Base-by-base conservation (phyloP, 2,888 invertebrate species). In the Dorcus hopei region DNA sequence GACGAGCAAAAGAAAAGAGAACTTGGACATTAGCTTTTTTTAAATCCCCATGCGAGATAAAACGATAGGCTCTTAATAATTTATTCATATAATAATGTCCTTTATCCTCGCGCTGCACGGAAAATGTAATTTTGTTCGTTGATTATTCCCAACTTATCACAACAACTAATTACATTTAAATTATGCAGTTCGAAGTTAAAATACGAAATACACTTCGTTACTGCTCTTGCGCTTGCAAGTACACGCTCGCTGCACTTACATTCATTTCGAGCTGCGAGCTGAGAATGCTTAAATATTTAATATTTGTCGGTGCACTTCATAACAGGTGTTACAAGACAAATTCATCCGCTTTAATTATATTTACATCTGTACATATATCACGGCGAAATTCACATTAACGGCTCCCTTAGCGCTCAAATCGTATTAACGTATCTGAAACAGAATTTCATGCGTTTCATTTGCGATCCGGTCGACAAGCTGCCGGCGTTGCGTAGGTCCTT, bases 241-340 rank as follows among this genome's bases (percentile, higher is more conserved):
- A 6, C 26, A 6, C 26, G 26, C 6, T 33, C 26, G 26, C 26
- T 33, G 26, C 26, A 33, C 26, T 33, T 33, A 33, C 26, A 33
- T 33, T 33, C 26, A 6, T 33, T 33, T 7, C 6, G 26, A 33
- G 7, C 26, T 3, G 26, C 26, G 1, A 33, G 14, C 6, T 6
- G 26, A 33, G 26, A 33, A 33, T 33, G 26, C 16, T 45, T 45
- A 45, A 45, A 19, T 45, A 45, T 45, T 45, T 45, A 45, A 45
- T 45, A 45, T 45, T 23, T 41, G 45, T 23, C 16, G 19, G 23
- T 45, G 47, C 54, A 54, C 50, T 58, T 54, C 50, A 49, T 38
- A 52, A 52, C 58, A 58, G 53, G 54, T 58, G 58, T 54, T 58
- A 38, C 58, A 58, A 58, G 54, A 58, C 54, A 54, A 58, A 58